Evolutionary conservation across 1,140 invertebrate genomes (phyloP).

Genomic region (Caenorhabditis inopinata): DNA sequence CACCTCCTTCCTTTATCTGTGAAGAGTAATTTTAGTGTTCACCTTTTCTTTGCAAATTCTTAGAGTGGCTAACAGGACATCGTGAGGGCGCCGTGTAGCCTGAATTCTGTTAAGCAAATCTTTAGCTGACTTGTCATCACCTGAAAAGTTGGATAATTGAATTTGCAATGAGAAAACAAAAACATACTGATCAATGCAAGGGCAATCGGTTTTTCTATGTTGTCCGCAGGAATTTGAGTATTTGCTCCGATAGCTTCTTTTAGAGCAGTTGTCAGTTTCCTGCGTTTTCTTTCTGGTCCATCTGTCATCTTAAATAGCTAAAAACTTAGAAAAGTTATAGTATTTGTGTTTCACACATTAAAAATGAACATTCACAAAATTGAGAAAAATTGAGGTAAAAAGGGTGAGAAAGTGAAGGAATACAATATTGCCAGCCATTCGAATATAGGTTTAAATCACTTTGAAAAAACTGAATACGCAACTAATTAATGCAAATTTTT

Average conservation of each 20-base stretch:
- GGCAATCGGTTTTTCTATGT: conserved; percentile 6
- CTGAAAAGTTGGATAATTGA: background rate
- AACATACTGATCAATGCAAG: background rate
- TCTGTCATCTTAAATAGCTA: background rate
- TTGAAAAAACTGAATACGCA: too few relatives aligned
- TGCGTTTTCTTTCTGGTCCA: background rate
- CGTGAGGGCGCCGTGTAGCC: background rate
- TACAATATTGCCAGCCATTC: too few relatives aligned
- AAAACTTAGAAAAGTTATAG: too few relatives aligned
- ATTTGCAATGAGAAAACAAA: background rate
- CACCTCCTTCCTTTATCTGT: too few relatives aligned
- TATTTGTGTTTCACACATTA: too few relatives aligned
- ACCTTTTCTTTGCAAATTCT: background rate
- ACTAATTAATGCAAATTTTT: too few relatives aligned
- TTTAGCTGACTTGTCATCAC: conserved; percentile 11
- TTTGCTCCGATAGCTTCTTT: conserved; percentile 8
- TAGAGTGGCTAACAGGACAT: background rate
- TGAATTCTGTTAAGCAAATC: background rate
- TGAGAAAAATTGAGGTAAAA: too few relatives aligned
- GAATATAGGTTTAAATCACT: too few relatives aligned
- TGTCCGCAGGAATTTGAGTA: background rate
- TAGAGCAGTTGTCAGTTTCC: conserved; percentile 5
- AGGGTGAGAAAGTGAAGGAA: too few relatives aligned
- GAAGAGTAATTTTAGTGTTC: too few relatives aligned
- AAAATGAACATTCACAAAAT: too few relatives aligned